Conservation (phyloP, 2,113 vertebrate species). For the Tragelaphus imberbis region DNA sequence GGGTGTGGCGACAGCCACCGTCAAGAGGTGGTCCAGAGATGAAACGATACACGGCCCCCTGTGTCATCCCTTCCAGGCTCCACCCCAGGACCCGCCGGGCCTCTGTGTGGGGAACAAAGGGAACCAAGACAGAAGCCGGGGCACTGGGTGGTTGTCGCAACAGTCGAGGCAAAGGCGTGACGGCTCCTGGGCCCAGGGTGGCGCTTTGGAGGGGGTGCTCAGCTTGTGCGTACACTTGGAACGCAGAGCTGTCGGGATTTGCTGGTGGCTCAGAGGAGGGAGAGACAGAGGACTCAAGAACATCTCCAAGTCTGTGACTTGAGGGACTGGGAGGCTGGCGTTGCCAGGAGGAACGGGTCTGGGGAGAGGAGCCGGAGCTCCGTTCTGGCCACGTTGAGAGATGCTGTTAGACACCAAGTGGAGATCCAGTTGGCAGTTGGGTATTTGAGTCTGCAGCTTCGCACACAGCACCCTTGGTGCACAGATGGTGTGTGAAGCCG, state of each 20-base stretch:
- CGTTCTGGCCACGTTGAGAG: background rate
- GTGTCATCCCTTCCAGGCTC: background rate
- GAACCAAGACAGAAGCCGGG: background rate
- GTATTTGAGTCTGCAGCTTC: background rate
- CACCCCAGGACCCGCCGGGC: background rate
- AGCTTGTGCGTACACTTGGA: background rate
- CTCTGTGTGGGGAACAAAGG: background rate
- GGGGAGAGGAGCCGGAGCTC: background rate
- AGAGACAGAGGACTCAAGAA: background rate
- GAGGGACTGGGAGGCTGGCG: background rate
- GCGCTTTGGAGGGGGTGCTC: background rate
- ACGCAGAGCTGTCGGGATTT: background rate
- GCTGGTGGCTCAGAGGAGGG: background rate
- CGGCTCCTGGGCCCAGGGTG: background rate
- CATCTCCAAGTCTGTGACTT: background rate
- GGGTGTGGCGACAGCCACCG: background rate
- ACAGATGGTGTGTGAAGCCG: background rate
- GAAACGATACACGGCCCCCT: background rate
- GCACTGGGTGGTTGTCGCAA: background rate
- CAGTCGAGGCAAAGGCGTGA: background rate
- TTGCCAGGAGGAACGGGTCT: background rate
- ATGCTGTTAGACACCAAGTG: background rate
- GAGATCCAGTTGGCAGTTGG: slow-evolving; percentile 31
- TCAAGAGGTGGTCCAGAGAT: background rate
- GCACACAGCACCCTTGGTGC: background rate